phyloP scores from a whole-genome alignment of 2,113 vertebrate species.

The Sorex fumeus region DNA sequence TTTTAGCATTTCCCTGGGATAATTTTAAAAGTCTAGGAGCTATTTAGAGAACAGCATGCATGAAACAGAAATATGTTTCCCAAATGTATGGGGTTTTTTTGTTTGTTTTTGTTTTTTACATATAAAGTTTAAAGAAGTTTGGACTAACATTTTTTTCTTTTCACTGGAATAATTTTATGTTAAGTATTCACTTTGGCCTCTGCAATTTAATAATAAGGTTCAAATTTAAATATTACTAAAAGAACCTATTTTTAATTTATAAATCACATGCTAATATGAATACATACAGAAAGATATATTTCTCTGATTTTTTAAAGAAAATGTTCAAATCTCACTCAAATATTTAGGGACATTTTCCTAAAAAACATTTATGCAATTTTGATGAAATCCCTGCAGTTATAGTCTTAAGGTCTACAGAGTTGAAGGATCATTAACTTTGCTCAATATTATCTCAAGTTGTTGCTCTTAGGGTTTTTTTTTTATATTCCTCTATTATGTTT shows the following conservation, averaged over 20 bases:
- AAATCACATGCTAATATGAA: not conserved
- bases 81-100: too few relatives aligned
- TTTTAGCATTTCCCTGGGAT: not conserved
- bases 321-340: not conserved
- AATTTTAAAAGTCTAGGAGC: not conserved
- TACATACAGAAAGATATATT: not conserved
- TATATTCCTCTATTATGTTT: not conserved
- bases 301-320: not conserved
- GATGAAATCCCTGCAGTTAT: not conserved
- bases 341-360: not conserved
- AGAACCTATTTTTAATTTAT: not conserved
- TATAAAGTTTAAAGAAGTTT: not conserved
- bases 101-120: not conserved
- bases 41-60: not conserved
- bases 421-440: not conserved
- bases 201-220: not conserved
- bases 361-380: not conserved
- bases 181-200: not conserved
- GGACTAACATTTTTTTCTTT: not conserved
- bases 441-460: not conserved
- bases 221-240: not conserved
- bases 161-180: not conserved
- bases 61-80: not conserved
- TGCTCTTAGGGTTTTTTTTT: not conserved
- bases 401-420: not conserved